Percentiles rank a stretch among this genome's conserved stretches.
Conservation (phyloP, 1,140 invertebrate species). For the Helicorthomorpha holstii region DNA sequence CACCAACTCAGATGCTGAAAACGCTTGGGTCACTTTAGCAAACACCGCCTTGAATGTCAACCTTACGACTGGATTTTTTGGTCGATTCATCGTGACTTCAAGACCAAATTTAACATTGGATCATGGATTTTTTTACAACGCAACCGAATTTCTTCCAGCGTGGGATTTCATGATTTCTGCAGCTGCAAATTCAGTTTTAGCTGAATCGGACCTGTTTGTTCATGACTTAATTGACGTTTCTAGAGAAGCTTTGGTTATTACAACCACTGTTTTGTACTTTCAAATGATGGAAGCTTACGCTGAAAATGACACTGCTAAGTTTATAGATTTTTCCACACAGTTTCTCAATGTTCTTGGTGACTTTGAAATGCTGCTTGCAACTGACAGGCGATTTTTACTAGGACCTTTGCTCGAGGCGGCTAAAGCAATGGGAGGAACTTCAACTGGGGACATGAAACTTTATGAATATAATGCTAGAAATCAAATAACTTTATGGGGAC, state of each 20-base stretch:
- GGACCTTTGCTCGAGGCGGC: conserved; percentile 52
- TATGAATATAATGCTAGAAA: conserved; percentile 75
- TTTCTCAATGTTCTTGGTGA: conserved; percentile 40
- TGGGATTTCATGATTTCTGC: not conserved
- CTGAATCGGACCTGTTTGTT: not conserved
- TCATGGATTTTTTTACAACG: conserved; percentile 11
- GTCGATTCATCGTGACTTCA: conserved; percentile 51
- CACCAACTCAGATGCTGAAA: conserved; percentile 31
- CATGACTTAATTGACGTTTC: conserved; percentile 73
- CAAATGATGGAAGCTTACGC: conserved; percentile 26
- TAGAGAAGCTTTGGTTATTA: conserved; percentile 58
- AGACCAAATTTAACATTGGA: conserved; percentile 28
- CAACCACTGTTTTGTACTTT: conserved; percentile 45
- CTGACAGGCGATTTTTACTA: conserved; percentile 48
- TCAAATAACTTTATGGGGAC: conserved; percentile 85
- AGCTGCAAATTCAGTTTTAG: not conserved
- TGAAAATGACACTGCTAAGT: conserved; percentile 5
- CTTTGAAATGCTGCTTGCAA: conserved; percentile 47
- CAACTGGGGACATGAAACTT: conserved; percentile 31
- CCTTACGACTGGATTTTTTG: conserved; percentile 40
- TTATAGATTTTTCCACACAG: not conserved
- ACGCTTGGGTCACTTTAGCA: conserved; percentile 43
- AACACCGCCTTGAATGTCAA: conserved; percentile 46
- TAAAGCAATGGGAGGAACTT: conserved; percentile 29
- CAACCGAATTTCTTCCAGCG: conserved; percentile 12